phyloP scores from a whole-genome alignment of 2,888 invertebrate genomes.

The Petrolisthes manimaculis region DNA sequence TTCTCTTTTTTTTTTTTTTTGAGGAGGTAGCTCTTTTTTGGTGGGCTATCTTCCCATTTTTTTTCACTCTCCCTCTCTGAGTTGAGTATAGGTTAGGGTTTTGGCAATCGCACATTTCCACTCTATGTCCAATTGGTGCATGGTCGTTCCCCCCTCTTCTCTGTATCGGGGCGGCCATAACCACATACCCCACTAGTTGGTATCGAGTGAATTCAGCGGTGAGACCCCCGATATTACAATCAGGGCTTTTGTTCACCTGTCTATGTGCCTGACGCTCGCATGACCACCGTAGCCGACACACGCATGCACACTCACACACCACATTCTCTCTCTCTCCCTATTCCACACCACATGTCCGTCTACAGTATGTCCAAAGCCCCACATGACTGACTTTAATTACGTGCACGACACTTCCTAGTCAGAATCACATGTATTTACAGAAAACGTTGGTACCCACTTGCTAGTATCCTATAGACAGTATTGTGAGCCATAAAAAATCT shows the following conservation, averaged over 20 bases:
- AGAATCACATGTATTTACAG: too few species aligned
- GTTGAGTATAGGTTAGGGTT: slow-evolving; percentile 30
- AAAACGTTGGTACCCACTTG: too few species aligned
- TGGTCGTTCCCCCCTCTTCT: slow-evolving; percentile 11
- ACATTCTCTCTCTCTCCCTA: neutral
- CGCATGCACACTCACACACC: neutral
- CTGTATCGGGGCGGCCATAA: slow-evolving; percentile 34
- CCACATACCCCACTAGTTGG: slow-evolving; percentile 47
- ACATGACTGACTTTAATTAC: slow-evolving; percentile 35
- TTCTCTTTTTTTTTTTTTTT: neutral
- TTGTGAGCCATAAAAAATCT: too few species aligned
- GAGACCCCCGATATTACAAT: slow-evolving; percentile 49
- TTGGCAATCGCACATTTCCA: slow-evolving; percentile 19
- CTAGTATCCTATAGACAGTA: too few species aligned
- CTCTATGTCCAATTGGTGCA: slow-evolving; percentile 38
- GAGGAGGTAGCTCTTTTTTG: neutral
- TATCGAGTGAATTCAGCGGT: slow-evolving; percentile 46
- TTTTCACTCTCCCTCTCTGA: neutral
- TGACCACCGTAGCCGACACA: neutral
- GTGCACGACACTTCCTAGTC: neutral
- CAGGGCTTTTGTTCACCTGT: slow-evolving; percentile 46
- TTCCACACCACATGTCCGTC: slow-evolving; percentile 28
- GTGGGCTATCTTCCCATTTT: too few species aligned
- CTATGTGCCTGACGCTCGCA: slow-evolving; percentile 27
- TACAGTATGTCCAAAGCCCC: slow-evolving; percentile 22